Evolutionary conservation across 2,888 invertebrate genomes (phyloP).

Genomic region (Sussaba pulchella): DNA sequence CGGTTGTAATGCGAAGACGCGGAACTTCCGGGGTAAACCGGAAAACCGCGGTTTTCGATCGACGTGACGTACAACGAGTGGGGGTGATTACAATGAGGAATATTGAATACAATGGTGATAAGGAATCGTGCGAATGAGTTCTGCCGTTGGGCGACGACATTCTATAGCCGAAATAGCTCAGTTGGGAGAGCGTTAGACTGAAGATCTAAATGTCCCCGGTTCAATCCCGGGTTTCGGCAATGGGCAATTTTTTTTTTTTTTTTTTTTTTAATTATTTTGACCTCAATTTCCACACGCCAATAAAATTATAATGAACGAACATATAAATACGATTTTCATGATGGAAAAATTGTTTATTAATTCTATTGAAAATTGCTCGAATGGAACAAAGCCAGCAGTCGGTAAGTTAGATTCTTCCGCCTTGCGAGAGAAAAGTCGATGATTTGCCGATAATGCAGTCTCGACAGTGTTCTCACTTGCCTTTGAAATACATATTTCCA

Average conservation of each 20-base stretch:
- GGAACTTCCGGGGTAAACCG: neutral
- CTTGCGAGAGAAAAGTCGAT: no score
- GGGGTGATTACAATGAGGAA: conserved; percentile 29
- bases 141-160: neutral
- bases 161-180: conserved; percentile 75
- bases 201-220: conserved; percentile 73
- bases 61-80: conserved; percentile 1
- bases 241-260: conserved; percentile 43
- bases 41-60: neutral
- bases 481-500: neutral
- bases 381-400: no score
- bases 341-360: no score
- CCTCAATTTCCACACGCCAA: neutral
- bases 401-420: conserved; percentile 35
- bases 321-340: neutral
- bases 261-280: no score
- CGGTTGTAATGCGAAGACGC: neutral
- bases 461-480: neutral
- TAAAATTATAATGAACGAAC: neutral
- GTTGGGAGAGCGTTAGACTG: conserved; percentile 75
- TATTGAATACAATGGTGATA: conserved; percentile 8
- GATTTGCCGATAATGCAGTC: conserved; percentile 23
- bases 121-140: neutral
- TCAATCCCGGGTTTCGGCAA: conserved; percentile 76
- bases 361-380: no score